These are phyloP conservation scores for Dufourea novaeangliae DNA, from an alignment of 1,140 invertebrate genomes.

Conservation along the genomic window DNA sequence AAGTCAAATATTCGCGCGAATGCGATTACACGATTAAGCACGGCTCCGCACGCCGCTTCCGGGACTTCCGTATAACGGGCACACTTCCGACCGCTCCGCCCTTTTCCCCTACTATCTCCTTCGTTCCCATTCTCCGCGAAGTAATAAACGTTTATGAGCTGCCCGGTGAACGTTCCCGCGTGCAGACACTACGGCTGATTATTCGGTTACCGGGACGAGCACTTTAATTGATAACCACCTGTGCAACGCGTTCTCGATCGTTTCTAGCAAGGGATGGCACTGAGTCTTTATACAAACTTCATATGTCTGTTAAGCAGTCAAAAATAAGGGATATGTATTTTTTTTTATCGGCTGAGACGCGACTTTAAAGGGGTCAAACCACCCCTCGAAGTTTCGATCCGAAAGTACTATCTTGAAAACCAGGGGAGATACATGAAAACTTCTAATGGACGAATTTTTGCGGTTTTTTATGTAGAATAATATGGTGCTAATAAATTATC, in stretches of 20 bases:
- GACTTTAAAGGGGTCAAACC: too few relatives aligned
- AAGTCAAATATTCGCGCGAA: slow-evolving; percentile 58
- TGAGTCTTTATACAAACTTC: too few relatives aligned
- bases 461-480: too few relatives aligned
- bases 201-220: background rate
- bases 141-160: slow-evolving; percentile 19
- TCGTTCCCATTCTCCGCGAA: background rate
- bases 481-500: too few relatives aligned
- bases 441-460: too few relatives aligned
- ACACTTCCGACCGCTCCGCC: slow-evolving; percentile 18
- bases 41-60: slow-evolving; percentile 21
- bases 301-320: too few relatives aligned
- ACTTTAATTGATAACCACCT: background rate
- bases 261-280: too few relatives aligned
- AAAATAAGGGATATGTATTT: too few relatives aligned
- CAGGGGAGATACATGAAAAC: too few relatives aligned
- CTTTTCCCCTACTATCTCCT: background rate
- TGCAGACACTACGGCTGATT: background rate
- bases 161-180: background rate
- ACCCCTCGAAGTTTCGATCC: too few relatives aligned
- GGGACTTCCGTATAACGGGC: slow-evolving; percentile 16
- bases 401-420: too few relatives aligned
- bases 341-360: too few relatives aligned
- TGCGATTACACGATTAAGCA: slow-evolving; percentile 54
- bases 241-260: background rate